phyloP scores from a whole-genome alignment of 2,113 vertebrate species.

The Nannospalax galili region DNA sequence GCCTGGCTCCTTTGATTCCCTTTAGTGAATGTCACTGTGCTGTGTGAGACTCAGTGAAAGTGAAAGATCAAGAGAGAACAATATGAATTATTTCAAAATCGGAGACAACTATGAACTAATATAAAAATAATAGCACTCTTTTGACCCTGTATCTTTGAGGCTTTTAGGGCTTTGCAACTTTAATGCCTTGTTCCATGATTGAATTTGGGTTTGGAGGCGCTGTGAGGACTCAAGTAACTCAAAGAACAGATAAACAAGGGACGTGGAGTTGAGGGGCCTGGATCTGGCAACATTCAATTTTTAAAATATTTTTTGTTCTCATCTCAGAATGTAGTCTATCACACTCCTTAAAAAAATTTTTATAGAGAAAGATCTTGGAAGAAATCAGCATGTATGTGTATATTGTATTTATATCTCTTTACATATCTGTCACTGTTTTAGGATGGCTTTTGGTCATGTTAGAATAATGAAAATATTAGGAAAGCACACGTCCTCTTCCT shows the following conservation, averaged over 20 bases:
- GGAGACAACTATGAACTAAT: slow-evolving; percentile 60
- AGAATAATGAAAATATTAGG: slow-evolving; percentile 26
- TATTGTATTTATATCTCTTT: not conserved
- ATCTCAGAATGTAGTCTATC: slow-evolving; percentile 31
- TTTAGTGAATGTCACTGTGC: not conserved
- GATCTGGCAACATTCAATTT: slow-evolving; percentile 51
- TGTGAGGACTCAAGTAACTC: slow-evolving; percentile 12
- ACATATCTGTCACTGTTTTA: not conserved
- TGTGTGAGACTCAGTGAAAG: not conserved
- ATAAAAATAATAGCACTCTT: slow-evolving; percentile 55
- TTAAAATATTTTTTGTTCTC: slow-evolving; percentile 71
- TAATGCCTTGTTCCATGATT: slow-evolving; percentile 37
- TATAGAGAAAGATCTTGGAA: slow-evolving; percentile 8
- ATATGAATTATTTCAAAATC: slow-evolving; percentile 8
- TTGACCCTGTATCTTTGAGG: slow-evolving; percentile 40
- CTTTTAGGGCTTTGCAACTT: not conserved
- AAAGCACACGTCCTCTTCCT: not conserved
- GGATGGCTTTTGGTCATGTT: not conserved
- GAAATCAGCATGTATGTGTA: not conserved
- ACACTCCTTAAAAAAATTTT: slow-evolving; percentile 24
- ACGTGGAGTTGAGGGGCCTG: no score
- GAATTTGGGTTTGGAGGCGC: not conserved
- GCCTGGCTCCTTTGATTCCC: not conserved
- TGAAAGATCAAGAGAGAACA: slow-evolving; percentile 53
- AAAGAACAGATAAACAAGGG: slow-evolving; percentile 53